Evolutionary conservation across 2,113 vertebrate species (phyloP).

Genomic region (Australoheros scitulus): DNA sequence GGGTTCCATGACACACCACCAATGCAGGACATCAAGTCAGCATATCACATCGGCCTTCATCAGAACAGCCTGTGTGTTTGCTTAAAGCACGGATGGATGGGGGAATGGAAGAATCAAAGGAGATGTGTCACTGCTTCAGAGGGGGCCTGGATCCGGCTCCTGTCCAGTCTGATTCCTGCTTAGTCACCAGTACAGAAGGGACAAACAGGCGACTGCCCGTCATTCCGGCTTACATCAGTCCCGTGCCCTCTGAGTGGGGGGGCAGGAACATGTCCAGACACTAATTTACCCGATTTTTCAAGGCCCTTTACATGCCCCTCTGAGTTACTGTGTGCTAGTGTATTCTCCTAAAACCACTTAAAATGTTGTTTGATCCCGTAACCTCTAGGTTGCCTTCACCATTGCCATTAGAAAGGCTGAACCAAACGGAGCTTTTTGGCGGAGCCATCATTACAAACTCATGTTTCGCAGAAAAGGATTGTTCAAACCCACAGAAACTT

Average conservation of each 20-base stretch:
- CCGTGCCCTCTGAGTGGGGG: neutral
- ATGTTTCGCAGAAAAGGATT: slow-evolving; percentile 46
- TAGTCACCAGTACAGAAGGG: slow-evolving; percentile 65
- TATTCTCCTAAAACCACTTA: slow-evolving; percentile 17
- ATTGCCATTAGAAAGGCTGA: slow-evolving; percentile 36
- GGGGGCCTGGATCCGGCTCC: slow-evolving; percentile 42
- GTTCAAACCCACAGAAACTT: slow-evolving; percentile 48
- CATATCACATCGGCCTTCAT: slow-evolving; percentile 30
- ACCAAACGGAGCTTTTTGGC: slow-evolving; percentile 8
- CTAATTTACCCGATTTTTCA: slow-evolving; percentile 12
- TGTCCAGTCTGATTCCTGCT: slow-evolving; percentile 69
- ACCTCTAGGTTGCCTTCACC: slow-evolving; percentile 22
- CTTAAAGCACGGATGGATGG: neutral
- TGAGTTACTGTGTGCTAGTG: slow-evolving; percentile 4
- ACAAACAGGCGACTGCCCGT: slow-evolving; percentile 11
- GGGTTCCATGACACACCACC: slow-evolving; percentile 51
- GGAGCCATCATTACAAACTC: slow-evolving; percentile 46
- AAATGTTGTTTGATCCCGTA: neutral
- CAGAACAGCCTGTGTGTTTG: neutral
- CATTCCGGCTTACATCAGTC: slow-evolving; percentile 16
- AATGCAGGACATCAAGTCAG: slow-evolving; percentile 37
- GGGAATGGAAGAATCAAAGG: slow-evolving; percentile 28
- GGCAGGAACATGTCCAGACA: neutral
- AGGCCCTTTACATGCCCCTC: neutral
- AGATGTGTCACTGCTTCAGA: slow-evolving; percentile 65